Conservation (phyloP, 64 coral and sea anemone species). For the Stichodactyla mertensii region DNA sequence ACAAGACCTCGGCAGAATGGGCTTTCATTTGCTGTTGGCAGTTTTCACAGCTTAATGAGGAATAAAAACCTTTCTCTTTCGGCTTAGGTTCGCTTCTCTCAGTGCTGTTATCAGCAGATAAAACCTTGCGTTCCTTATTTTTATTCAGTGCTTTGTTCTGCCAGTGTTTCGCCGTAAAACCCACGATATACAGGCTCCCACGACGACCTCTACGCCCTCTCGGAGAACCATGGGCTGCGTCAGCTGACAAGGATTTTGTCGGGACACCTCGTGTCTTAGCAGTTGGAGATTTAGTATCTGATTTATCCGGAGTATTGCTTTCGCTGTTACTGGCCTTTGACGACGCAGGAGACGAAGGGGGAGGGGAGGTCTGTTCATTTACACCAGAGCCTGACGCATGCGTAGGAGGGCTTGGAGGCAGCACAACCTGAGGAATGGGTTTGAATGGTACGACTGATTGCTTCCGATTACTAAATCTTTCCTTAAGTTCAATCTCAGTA, state of each 20-base stretch:
- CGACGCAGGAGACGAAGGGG: not conserved
- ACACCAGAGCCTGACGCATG: not conserved
- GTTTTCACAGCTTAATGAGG: slow-evolving; percentile 7
- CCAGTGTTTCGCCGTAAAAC: slow-evolving; percentile 89
- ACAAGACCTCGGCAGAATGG: not conserved
- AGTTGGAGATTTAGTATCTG: not conserved
- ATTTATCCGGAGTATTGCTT: not conserved
- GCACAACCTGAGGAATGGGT: not conserved
- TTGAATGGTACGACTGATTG: not conserved
- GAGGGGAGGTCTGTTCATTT: not conserved
- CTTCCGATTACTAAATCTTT: not conserved
- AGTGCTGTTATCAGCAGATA: slow-evolving; percentile 5
- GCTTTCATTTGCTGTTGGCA: not conserved
- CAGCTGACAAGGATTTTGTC: slow-evolving; percentile 55
- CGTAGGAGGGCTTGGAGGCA: not conserved
- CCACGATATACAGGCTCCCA: slow-evolving; percentile 81
- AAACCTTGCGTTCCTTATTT: slow-evolving; percentile 32
- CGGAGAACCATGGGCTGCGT: slow-evolving; percentile 61
- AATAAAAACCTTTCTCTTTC: not conserved
- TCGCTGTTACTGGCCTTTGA: slow-evolving; percentile 8
- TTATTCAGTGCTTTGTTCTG: slow-evolving; percentile 85
- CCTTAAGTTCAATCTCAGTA: not conserved
- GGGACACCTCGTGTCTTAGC: slow-evolving; percentile 33
- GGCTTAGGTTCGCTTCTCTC: not conserved
- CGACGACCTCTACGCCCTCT: slow-evolving; percentile 70